Evolutionary conservation across 2,888 invertebrate genomes (phyloP).

Genomic region (Synergus umbraculus): DNA sequence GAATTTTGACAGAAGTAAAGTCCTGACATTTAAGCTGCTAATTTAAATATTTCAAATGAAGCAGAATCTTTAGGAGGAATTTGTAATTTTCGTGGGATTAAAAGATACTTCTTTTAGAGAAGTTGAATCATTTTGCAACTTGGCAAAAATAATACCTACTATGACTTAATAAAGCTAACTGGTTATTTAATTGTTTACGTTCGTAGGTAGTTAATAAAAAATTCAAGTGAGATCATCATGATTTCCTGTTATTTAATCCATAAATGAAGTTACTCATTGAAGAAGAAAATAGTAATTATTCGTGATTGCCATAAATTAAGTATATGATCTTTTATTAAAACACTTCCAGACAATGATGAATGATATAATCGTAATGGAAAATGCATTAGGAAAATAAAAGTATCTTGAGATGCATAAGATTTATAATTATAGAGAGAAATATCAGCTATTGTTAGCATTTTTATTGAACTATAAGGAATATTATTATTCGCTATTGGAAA

Average conservation of each 20-base stretch:
- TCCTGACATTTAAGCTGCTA: constrained; percentile 4
- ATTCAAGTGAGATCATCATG: background rate
- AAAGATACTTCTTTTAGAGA: background rate
- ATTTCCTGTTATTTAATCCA: background rate
- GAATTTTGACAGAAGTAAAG: constrained; percentile 30
- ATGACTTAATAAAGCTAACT: background rate
- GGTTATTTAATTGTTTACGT: background rate
- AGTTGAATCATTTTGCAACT: background rate
- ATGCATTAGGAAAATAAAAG: constrained; percentile 8
- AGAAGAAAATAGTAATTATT: background rate
- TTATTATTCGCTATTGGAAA: background rate
- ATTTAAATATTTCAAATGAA: constrained; percentile 9
- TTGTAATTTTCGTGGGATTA: background rate
- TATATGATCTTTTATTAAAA: background rate
- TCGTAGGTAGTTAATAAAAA: background rate
- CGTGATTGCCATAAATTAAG: constrained; percentile 13
- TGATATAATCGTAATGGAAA: constrained; percentile 1
- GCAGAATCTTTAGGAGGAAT: background rate
- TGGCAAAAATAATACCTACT: background rate
- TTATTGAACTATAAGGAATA: background rate
- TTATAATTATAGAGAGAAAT: background rate
- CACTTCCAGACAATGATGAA: background rate
- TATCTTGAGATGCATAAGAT: background rate
- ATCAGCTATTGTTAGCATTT: background rate
- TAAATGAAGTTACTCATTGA: background rate